These are phyloP conservation scores for Nephrotoma appendiculata DNA, from an alignment of 2,888 invertebrate genomes.

Conservation along the genomic window DNA sequence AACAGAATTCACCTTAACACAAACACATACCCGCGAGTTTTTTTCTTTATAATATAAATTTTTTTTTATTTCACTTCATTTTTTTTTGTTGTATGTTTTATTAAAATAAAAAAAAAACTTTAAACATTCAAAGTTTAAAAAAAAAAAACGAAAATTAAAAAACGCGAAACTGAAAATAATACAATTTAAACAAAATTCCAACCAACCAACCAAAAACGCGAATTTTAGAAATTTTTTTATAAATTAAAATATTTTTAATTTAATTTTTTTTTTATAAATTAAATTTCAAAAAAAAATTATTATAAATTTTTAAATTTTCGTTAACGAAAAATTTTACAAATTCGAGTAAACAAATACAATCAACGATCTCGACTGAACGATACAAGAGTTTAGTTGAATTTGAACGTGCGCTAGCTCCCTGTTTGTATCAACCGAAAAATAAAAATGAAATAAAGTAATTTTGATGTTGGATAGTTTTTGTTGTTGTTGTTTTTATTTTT, in stretches of 20 bases:
- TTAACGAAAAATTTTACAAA: background rate
- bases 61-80: background rate
- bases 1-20: conserved; percentile 1
- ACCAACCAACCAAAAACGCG: conserved; percentile 3
- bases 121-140: background rate
- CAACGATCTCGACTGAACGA: background rate
- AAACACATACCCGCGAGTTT: conserved; percentile 3
- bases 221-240: background rate
- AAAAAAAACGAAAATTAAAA: background rate
- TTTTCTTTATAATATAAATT: background rate
- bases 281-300: background rate
- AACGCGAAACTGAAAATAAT: background rate
- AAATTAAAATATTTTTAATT: background rate
- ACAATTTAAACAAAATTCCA: background rate
- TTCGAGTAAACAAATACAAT: background rate
- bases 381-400: conserved; percentile 8
- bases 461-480: conserved; percentile 2
- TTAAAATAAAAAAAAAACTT: background rate
- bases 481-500: background rate
- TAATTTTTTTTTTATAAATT: background rate
- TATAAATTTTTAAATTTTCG: background rate
- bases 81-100: background rate
- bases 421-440: conserved; percentile 2
- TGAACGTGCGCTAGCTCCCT: conserved; percentile 11
- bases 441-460: conserved; percentile 4